These are phyloP conservation scores for Sitta europaea DNA, from an alignment of 2,113 vertebrate genomes.

Conservation along the genomic window DNA sequence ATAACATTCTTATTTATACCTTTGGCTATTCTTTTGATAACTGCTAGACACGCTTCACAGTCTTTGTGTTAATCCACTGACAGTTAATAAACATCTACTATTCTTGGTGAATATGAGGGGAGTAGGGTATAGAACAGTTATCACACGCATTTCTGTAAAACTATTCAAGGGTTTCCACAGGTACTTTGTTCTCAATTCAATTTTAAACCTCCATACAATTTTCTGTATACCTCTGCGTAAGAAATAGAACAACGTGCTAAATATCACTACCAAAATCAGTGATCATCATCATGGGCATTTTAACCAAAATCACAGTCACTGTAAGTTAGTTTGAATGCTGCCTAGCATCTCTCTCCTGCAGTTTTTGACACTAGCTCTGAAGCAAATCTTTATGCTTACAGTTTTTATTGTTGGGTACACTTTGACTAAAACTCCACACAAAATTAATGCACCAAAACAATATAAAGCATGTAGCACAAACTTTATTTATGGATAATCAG, in stretches of 20 bases:
- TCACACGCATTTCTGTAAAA: neutral
- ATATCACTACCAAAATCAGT: fast-evolving
- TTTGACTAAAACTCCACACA: neutral
- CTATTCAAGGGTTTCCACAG: neutral
- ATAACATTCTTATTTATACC: neutral
- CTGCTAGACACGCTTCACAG: fast-evolving
- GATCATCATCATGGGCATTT: neutral
- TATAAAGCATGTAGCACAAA: neutral
- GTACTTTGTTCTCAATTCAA: neutral
- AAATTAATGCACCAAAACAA: neutral
- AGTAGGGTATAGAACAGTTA: neutral
- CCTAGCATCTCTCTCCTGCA: neutral
- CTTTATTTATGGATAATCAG: neutral
- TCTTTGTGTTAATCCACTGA: neutral
- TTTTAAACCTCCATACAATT: neutral
- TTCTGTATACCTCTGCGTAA: neutral
- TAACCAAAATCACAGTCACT: neutral
- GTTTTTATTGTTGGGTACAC: neutral
- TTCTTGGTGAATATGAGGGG: neutral
- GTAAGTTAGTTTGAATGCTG: neutral
- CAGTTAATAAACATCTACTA: neutral
- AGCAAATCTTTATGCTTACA: neutral
- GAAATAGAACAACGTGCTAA: fast-evolving
- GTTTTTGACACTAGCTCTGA: neutral
- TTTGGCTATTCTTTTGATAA: neutral